These are phyloP conservation scores for Cryptotermes secundus DNA, from an alignment of 1,140 invertebrate genomes.

Conservation along the genomic window DNA sequence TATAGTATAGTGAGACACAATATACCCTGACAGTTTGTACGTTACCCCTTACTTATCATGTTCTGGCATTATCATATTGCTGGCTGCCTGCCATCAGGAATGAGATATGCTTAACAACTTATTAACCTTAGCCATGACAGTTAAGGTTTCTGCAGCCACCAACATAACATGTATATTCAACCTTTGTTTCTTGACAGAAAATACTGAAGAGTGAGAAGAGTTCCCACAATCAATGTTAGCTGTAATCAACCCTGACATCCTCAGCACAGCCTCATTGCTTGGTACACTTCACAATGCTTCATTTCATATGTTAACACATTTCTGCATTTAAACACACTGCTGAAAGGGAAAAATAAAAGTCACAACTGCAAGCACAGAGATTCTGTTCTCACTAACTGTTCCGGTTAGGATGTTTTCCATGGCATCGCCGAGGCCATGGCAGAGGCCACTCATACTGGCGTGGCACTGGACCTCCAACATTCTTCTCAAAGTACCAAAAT, in stretches of 20 bases:
- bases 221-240: background rate
- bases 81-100: background rate
- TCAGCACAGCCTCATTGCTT: background rate
- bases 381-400: slow-evolving; percentile 54
- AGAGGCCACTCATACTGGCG: slow-evolving; percentile 83
- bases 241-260: background rate
- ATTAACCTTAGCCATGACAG: background rate
- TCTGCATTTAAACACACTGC: background rate
- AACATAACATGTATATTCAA: background rate
- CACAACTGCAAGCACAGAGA: background rate
- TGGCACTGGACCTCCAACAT: slow-evolving; percentile 75
- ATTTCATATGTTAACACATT: background rate
- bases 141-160: background rate
- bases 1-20: background rate
- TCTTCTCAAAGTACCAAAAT: slow-evolving; percentile 83
- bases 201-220: background rate
- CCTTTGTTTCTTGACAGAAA: background rate
- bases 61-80: background rate
- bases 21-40: background rate
- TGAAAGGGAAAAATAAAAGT: background rate
- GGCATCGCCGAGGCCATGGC: slow-evolving; percentile 71
- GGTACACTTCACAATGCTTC: background rate
- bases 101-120: background rate
- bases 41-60: background rate
- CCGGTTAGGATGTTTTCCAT: slow-evolving; percentile 60